Evolutionary conservation across 2,113 vertebrate species (phyloP), one percentile per base, ranked within the genome.

Genomic region (Seriola quinqueradiata): DNA sequence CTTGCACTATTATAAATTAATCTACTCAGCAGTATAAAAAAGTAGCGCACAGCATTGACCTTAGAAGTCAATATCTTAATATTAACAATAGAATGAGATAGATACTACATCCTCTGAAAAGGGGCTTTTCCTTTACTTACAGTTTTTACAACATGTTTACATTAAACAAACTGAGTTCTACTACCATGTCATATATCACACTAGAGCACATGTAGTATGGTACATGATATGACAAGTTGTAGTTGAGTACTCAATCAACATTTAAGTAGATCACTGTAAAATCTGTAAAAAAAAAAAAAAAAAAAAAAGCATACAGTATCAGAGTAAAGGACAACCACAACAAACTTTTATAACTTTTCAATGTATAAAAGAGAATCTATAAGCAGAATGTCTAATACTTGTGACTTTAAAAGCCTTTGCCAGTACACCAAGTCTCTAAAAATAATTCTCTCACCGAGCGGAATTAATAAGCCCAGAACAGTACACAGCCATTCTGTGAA

Each of bases 401-500:
- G 91, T 89, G 92, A 95, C 92, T 93, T 93, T 94, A 93, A 94
- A 94, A 94, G 93, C 92, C 88, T 93, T 91, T 90, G 83, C 92
- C 90, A 83, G 88, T 89, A 87, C 85, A 88, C 87, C 88, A 91
- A 92, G 90, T 89, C 92, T 93, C 93, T 94, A 94, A 94, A 95
- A 94, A 94, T 95, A 94, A 94, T 94, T 93, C 91, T 92, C 93
- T 94, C 89, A 92, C 91, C 84, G 90, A 93, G 94, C 91, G 90
- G 94, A 94, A 93, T 94, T 94, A 95, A 95, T 92, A 94, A 94
- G 91, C 90, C 88, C 91, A 89, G 92, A 92, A 93, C 92, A 92
- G 93, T 93, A 93, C 91, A 92, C 92, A 93, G 93, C 90, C 86
- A 92, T 94, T 93, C 92, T 91, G 87, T 92, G 92, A 93, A 92